phyloP scores from a whole-genome alignment of 2,888 invertebrate species.

The Nemotelus pantherinus region DNA sequence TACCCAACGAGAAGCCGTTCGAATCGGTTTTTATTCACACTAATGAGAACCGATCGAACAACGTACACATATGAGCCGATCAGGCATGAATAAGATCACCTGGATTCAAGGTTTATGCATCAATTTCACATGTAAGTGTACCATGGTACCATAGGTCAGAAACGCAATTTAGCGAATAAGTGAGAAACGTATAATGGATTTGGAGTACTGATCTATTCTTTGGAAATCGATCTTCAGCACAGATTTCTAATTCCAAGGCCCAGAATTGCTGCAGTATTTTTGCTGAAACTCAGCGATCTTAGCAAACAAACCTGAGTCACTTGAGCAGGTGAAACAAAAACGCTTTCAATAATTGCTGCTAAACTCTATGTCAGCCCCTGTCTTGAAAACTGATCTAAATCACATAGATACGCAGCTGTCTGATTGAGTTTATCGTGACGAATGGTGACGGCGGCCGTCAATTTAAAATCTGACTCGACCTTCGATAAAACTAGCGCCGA shows the following conservation, averaged over 20 bases:
- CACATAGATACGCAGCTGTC: not conserved
- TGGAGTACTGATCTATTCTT: too few relatives aligned
- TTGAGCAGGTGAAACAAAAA: not conserved
- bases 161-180: too few relatives aligned
- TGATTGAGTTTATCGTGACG: constrained; percentile 9
- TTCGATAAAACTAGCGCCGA: not conserved
- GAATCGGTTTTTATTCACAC: constrained; percentile 8
- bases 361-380: constrained; percentile 3
- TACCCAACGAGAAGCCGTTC: constrained; percentile 21
- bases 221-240: too few relatives aligned
- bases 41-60: constrained; percentile 8
- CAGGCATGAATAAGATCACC: not conserved
- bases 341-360: constrained; percentile 9
- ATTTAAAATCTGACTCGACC: not conserved
- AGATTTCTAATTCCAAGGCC: too few relatives aligned
- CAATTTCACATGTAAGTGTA: too few relatives aligned
- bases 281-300: too few relatives aligned
- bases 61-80: not conserved
- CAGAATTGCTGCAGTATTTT: too few relatives aligned
- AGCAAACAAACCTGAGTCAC: not conserved
- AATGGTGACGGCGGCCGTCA: not conserved
- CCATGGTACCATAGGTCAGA: too few relatives aligned
- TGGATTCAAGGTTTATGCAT: not conserved
- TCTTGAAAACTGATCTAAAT: constrained; percentile 1
- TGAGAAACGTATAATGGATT: too few relatives aligned